Percentiles rank a stretch among this genome's conserved stretches.
These are phyloP conservation scores for Leptogaster cylindrica DNA, from an alignment of 2,888 invertebrate genomes.

Conservation along the genomic window DNA sequence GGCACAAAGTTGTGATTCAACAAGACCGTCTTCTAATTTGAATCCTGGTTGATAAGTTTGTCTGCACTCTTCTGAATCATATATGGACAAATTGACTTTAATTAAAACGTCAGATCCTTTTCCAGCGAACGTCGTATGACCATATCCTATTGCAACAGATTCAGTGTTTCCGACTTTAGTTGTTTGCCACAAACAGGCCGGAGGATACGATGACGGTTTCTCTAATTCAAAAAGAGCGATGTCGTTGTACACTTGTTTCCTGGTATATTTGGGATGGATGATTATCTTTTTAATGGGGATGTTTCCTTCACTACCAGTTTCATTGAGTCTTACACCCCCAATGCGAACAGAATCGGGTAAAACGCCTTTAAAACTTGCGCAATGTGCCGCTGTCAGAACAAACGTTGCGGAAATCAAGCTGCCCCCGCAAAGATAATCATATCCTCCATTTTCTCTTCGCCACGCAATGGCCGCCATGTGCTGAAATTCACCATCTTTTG, in stretches of 20 bases:
- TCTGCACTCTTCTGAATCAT: not conserved
- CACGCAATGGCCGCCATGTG: no score
- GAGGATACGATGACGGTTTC: not conserved
- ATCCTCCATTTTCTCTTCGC: not conserved
- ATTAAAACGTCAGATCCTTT: not conserved
- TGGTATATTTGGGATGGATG: not conserved
- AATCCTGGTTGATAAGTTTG: not conserved
- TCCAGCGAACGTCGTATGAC: not conserved
- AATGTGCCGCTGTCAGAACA: constrained; percentile 47
- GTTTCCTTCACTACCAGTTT: not conserved
- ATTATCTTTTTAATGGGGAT: not conserved
- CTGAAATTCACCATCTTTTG: no score
- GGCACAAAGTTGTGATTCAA: constrained; percentile 19
- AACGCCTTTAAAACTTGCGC: constrained; percentile 28
- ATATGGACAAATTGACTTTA: not conserved
- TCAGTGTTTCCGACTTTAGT: constrained; percentile 14
- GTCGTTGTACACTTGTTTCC: not conserved
- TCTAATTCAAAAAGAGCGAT: not conserved
- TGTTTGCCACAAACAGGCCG: not conserved
- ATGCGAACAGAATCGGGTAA: no score
- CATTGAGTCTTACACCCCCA: constrained; percentile 37
- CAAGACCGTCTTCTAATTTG: not conserved
- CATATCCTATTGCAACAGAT: not conserved
- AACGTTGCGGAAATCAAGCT: constrained; percentile 44
- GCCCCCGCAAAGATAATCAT: constrained; percentile 49